Evolutionary conservation across 2,888 invertebrate species (phyloP), one percentile per base, ranked within the genome.

Genomic region (Sipunculus nudus): DNA sequence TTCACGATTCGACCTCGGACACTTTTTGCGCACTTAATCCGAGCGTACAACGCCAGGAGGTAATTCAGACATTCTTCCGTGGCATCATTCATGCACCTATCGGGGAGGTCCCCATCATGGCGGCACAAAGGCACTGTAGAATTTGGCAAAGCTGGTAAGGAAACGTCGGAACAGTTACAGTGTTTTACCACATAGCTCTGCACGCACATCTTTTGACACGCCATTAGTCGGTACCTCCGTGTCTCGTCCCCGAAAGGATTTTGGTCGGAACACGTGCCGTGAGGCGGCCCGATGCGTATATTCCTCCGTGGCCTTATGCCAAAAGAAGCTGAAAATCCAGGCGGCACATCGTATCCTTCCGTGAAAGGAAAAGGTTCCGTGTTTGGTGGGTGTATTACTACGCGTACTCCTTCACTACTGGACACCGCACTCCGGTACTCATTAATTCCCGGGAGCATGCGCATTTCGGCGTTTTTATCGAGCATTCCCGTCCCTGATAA

Each of bases 151-250:
- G n/a, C 38, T 10, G 68, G 68, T 47, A 68, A 45, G 1, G 52
- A 47, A 4, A 60, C 46, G 32, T 68, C 68, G 16, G 35, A 38
- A 31, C 68, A 68, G 13, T 39, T 48, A 40, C 68, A 68, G 4
- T 41, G 13, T n/a, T 55, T 26, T 1, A 63, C 47, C 21, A 68
- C 56, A 52, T 61, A 52, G 13, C 53, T 47, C 52, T 68, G 68
- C 8, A 68, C 25, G 54, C 68, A 68, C 68, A 68, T 68, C 48
- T 67, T 67, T 53, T 66, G 65, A 46, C 68, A 68, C 10, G 68
- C 45, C 58, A 66, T 63, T 32, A 63, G 40, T 1, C 68, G 39
- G 46, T 68, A 68, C 8, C 59, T 21, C 21, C 40, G 35, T 3
- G 23, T 57, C 6, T 47, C 28, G 6, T 10, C 32, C 8, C 43